These are phyloP conservation scores for Hystrix cristata DNA, from an alignment of 2,113 vertebrate genomes.

Conservation along the genomic window DNA sequence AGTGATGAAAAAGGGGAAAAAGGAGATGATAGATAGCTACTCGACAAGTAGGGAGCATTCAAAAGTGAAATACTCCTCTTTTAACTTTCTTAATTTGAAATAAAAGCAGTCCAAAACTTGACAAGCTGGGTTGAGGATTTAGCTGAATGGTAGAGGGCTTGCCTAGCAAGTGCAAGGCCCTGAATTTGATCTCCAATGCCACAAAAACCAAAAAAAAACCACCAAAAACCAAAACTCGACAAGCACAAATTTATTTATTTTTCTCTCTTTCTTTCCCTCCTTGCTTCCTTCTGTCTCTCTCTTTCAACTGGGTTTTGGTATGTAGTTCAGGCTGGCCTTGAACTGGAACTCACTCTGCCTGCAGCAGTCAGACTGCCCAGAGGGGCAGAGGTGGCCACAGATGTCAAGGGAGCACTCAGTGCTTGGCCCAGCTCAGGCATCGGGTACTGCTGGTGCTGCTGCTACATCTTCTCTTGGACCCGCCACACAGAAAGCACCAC, in stretches of 20 bases:
- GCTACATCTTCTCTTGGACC: constrained; percentile 99
- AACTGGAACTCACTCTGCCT: constrained; percentile 75
- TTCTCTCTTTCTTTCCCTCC: neutral
- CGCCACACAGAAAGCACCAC: constrained; percentile 99
- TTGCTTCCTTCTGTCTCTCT: no score
- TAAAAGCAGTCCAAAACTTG: constrained; percentile 53
- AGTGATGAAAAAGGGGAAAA: no score
- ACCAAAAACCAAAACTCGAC: no score
- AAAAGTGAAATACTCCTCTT: no score
- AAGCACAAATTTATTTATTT: no score
- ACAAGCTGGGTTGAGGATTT: no score
- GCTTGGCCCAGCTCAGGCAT: constrained; percentile 97
- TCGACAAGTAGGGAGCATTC: no score
- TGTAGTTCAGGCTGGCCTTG: neutral
- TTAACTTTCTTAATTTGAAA: constrained; percentile 15
- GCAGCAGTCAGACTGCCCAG: constrained; percentile 91
- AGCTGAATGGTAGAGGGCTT: no score
- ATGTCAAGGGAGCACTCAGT: constrained; percentile 94
- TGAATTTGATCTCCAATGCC: no score
- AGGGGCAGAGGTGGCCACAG: constrained; percentile 89
- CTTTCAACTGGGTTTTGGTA: neutral
- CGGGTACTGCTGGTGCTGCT: constrained; percentile 99
- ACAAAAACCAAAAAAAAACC: no score
- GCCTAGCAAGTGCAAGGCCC: no score
- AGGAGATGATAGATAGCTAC: no score